phyloP scores from a whole-genome alignment of 2,888 invertebrate species.

The Tineola bisselliella region DNA sequence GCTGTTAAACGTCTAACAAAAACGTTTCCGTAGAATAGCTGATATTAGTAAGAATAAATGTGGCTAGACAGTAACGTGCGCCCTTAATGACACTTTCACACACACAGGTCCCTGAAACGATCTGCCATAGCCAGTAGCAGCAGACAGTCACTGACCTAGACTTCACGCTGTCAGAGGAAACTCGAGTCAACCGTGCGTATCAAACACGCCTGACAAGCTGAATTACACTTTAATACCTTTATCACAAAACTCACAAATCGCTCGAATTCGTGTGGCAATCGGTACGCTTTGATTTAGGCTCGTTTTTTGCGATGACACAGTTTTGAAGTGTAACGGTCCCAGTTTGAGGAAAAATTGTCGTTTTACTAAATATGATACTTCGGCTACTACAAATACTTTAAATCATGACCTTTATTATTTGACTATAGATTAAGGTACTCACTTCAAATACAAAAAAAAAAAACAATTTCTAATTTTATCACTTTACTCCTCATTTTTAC shows the following conservation, averaged over 20 bases:
- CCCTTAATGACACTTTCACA: constrained; percentile 8
- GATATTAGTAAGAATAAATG: constrained; percentile 11
- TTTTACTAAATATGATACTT: neutral
- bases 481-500: too few species aligned
- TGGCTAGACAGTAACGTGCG: constrained; percentile 15
- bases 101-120: constrained; percentile 9
- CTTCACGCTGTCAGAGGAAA: constrained; percentile 29
- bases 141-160: constrained; percentile 36
- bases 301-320: constrained; percentile 11
- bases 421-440: too few species aligned
- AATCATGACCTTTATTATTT: too few species aligned
- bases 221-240: neutral
- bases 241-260: neutral
- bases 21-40: neutral
- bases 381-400: too few species aligned
- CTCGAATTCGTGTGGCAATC: neutral
- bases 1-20: neutral
- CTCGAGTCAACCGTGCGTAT: constrained; percentile 35
- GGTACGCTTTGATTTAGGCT: constrained; percentile 9
- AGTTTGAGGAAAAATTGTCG: constrained; percentile 27
- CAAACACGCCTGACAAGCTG: constrained; percentile 22
- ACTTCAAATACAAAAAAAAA: too few species aligned
- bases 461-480: too few species aligned
- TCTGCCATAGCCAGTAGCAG: constrained; percentile 19
- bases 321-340: constrained; percentile 18